These are phyloP conservation scores for Nothoprocta perdicaria DNA, from an alignment of 2,113 vertebrate species.

Conservation along the genomic window DNA sequence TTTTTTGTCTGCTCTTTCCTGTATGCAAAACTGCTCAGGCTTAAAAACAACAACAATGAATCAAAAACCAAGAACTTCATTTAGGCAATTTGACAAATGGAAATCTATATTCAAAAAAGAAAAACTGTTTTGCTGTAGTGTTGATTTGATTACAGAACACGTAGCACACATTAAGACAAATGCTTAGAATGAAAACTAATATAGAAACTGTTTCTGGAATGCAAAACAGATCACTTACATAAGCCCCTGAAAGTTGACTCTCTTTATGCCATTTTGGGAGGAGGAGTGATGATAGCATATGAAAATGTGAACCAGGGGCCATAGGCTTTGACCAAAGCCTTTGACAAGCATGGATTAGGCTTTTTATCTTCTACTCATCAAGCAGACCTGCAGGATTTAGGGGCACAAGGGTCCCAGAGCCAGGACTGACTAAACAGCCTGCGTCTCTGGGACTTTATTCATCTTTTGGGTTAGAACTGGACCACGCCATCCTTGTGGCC, in stretches of 20 bases:
- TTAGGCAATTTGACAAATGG: not conserved
- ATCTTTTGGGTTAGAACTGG: not conserved
- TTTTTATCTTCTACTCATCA: not conserved
- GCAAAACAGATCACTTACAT: rapidly evolving
- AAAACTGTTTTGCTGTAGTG: not conserved
- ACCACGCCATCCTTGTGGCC: not conserved
- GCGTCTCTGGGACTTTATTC: rapidly evolving
- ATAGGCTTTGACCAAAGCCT: not conserved
- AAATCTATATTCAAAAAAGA: not conserved
- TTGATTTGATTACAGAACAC: not conserved
- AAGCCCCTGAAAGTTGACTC: rapidly evolving
- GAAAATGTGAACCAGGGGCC: not conserved
- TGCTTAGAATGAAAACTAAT: not conserved
- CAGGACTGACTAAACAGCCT: not conserved
- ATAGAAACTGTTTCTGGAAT: not conserved
- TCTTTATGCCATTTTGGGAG: not conserved
- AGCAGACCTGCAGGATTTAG: not conserved
- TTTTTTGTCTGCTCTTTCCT: not conserved
- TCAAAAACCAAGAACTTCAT: not conserved
- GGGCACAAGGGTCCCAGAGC: not conserved
- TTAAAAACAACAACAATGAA: not conserved
- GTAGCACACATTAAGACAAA: not conserved
- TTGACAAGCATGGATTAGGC: not conserved
- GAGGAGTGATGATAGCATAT: not conserved
- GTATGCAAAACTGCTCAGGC: not conserved